Percentiles rank a stretch among this genome's conserved stretches.
phyloP scores from a whole-genome alignment of 2,113 vertebrate species.

The Camelus dromedarius region DNA sequence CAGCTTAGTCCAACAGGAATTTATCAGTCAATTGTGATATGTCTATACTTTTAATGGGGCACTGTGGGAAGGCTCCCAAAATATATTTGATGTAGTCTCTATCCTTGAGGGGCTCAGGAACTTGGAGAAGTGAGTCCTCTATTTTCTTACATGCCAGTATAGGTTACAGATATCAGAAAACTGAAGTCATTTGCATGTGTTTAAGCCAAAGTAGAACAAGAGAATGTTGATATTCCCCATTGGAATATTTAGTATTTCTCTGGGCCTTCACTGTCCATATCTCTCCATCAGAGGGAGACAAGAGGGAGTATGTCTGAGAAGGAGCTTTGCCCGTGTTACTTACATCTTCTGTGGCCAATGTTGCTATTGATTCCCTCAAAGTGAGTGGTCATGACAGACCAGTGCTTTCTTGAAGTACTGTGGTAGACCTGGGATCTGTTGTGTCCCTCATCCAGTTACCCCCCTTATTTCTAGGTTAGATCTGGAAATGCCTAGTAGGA shows the following conservation, averaged over 20 bases:
- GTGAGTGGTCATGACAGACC: not conserved
- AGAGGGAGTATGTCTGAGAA: not conserved
- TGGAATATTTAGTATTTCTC: not conserved
- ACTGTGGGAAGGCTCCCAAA: not conserved
- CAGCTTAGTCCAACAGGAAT: not conserved
- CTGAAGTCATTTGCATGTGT: not conserved
- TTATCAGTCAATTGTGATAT: not conserved
- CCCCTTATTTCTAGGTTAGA: not conserved
- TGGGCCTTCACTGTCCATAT: not conserved
- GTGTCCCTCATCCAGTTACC: not conserved
- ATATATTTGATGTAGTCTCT: not conserved
- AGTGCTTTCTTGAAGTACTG: not conserved
- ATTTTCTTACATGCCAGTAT: not conserved
- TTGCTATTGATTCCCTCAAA: not conserved
- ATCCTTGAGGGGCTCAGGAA: not conserved
- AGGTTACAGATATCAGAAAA: not conserved
- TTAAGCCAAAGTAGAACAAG: not conserved
- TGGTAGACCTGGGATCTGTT: not conserved
- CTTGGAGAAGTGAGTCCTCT: not conserved
- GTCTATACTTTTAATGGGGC: not conserved
- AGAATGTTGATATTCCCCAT: not conserved
- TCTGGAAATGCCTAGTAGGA: not conserved
- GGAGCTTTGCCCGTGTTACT: not conserved
- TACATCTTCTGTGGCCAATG: not conserved
- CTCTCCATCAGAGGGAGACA: not conserved